Conservation (phyloP, 2,888 invertebrate species). For the Amphiduros pacificus region DNA sequence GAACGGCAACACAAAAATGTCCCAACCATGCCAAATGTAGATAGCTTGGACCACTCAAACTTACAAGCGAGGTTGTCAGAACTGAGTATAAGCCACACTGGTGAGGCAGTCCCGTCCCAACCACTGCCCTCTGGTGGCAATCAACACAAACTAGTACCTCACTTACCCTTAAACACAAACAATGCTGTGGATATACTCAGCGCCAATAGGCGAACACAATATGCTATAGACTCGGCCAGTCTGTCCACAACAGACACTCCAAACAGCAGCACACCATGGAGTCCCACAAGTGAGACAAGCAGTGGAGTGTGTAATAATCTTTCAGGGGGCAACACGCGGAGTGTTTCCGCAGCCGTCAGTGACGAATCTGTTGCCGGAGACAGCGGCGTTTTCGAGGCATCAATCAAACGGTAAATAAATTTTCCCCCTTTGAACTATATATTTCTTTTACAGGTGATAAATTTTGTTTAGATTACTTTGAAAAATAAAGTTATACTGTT, state of each 20-base stretch:
- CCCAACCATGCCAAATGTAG: background rate
- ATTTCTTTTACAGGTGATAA: too few relatives aligned
- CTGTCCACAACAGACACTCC: constrained; percentile 4
- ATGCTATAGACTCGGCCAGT: background rate
- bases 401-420: constrained; percentile 57
- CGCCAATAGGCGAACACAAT: background rate
- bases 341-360: constrained; percentile 91
- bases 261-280: constrained; percentile 52
- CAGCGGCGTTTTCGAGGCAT: constrained; percentile 62
- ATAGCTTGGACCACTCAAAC: constrained; percentile 9
- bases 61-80: constrained; percentile 13
- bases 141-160: background rate
- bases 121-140: too few relatives aligned
- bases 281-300: constrained; percentile 59
- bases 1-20: constrained; percentile 31
- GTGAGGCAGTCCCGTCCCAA: background rate
- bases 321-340: constrained; percentile 54
- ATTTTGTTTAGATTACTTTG: too few relatives aligned
- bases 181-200: background rate
- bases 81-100: constrained; percentile 5
- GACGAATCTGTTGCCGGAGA: constrained; percentile 93
- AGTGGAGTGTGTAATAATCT: constrained; percentile 55
- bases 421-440: too few relatives aligned
- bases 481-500: too few relatives aligned
- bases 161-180: background rate